Conservation (phyloP, 2,888 invertebrate species). For the Sabatieria punctata region DNA sequence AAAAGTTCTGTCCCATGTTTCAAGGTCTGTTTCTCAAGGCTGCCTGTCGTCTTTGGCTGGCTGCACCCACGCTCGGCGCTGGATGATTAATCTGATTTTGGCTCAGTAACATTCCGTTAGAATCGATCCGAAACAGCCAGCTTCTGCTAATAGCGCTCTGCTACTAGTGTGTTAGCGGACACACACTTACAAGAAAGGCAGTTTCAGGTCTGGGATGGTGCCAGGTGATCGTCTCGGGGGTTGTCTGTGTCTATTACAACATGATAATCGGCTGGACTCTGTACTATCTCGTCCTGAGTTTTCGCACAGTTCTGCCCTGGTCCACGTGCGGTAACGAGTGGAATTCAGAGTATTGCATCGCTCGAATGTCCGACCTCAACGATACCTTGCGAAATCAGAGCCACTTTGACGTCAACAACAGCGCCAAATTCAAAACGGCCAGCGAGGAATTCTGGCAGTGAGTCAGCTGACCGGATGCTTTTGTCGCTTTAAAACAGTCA, state of each 20-base stretch:
- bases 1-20: conserved; percentile 30
- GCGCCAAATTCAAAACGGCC: conserved; percentile 5
- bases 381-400: neutral
- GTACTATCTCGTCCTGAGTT: conserved; percentile 34
- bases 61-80: too few species aligned
- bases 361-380: neutral
- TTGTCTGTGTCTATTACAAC: conserved; percentile 37
- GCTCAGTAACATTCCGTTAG: too few species aligned
- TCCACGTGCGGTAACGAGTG: conserved; percentile 31
- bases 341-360: conserved; percentile 33
- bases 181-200: too few species aligned
- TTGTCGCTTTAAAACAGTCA: too few species aligned
- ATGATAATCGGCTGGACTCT: too few species aligned
- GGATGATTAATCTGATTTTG: too few species aligned
- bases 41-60: too few species aligned
- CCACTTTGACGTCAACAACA: neutral
- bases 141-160: too few species aligned
- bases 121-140: too few species aligned
- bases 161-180: too few species aligned
- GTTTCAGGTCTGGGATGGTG: conserved; percentile 35
- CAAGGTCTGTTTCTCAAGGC: conserved; percentile 30
- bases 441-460: conserved; percentile 11
- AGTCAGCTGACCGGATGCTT: too few species aligned
- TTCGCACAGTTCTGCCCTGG: conserved; percentile 33
- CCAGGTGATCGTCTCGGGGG: conserved; percentile 33